Base-by-base conservation (phyloP, 2,113 vertebrate species). In the Eclectus roratus region DNA sequence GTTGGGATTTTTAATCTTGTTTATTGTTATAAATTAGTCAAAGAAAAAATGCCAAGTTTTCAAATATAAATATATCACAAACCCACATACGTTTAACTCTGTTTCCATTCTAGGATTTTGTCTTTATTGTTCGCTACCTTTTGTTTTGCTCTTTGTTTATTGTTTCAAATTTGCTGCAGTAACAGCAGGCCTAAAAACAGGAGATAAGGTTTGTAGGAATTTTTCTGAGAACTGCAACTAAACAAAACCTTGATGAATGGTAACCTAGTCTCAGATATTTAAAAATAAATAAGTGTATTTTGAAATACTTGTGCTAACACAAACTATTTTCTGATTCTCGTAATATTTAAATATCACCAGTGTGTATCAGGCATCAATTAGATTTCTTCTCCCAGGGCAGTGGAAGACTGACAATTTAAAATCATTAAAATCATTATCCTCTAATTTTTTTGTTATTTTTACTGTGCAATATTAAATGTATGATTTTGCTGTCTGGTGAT, bases 401-500 rank as follows among this genome's bases (percentile, higher is more conserved):
- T 49, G 65, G 46, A 74, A 95, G 80, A 63, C 43, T 93, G 74
- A 70, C 72, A 68, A 88, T 90, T 96, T 71, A 64, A 94, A 94
- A 88, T 74, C 77, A 95, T 95, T 94, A 80, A 94, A 94, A 88
- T 78, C 74, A 95, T 95, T 93, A 78, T 39, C 76, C 49, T 79
- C 25, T 10, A 23, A 7, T 55, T 47, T 46, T 90, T 53, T 85
- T 41, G 46, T 80, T 61, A 31, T 71, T 58, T 56, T 58, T 87
- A 77, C 66, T 6, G 5, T 23, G 25, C 10, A 13, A n/a, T 90
- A 76, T 61, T 37, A 76, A 65, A 85, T 52, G 5, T 69, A 66
- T 71, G n/a, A 47, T 83, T 95, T 80, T 90, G 64, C 46, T 77
- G 60, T 68, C 91, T 88, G 76, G 33, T 83, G n/a, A 70, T 88